Base-by-base conservation (phyloP, 2,113 vertebrate species). In the Misgurnus mizolepis region DNA sequence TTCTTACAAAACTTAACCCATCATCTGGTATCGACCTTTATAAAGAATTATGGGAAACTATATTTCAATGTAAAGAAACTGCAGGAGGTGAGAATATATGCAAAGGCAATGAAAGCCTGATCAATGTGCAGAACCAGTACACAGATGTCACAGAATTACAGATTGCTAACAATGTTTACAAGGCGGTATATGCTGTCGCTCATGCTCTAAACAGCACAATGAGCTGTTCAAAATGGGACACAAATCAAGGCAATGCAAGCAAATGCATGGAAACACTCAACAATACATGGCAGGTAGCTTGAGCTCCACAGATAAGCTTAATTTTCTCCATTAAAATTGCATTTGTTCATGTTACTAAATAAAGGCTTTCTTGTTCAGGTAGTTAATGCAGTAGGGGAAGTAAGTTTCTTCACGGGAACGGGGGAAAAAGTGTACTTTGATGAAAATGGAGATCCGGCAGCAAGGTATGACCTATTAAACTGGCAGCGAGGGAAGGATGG, bases 81-180 rank as follows among this genome's bases (percentile, higher is more conserved):
- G 17, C 1, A 4, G 50, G 41, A 58, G 43, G 50, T 11, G 64
- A 5, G 11, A 27, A 58, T 1, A 45, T 68, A 14, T 89, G 87
- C 49, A 85, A 60, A 60, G 88, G 86, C 5, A 83, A 62, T 60
- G 85, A 88, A 82, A 69, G 41, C n/a, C 79, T 89, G 8, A 84
- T 64, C 76, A 80, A 81, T 45, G 66, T 83, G 34, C 50, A 88
- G 65, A 89, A 85, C 69, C 84, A 87, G 50, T 89, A 86, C 58
- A 86, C 87, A 68, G 86, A 89, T 82, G 79, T 86, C 18, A 85
- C 87, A 41, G 86, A 87, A 22, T 61, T 86, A 56, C 85, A 87
- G 75, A 87, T 87, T 49, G 85, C 88, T 61, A 88, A 88, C 55
- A 88, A 88, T 77, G 87, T 89, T 39, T 89, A 88, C 43, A 88